phyloP scores from a whole-genome alignment of 2,113 vertebrate genomes.

The Puffinus mauretanicus region DNA sequence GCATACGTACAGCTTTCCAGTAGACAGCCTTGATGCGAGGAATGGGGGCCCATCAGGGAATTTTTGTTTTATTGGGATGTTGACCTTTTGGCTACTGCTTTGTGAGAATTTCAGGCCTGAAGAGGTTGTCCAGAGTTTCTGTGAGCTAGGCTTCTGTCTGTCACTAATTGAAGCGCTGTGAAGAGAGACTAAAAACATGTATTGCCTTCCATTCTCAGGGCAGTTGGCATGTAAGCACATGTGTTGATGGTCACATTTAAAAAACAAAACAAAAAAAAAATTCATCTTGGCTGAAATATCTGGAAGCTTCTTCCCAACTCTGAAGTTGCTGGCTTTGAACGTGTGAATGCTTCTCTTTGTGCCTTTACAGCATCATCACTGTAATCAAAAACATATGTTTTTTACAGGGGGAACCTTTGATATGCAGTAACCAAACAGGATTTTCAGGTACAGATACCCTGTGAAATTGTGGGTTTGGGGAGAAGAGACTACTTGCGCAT shows the following conservation, averaged over 20 bases:
- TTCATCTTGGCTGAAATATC: neutral
- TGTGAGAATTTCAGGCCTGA: neutral
- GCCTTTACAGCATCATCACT: neutral
- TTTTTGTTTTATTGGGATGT: neutral
- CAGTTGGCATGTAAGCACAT: neutral
- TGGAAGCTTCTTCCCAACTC: neutral
- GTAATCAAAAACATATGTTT: neutral
- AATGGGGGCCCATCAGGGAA: neutral
- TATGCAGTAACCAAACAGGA: slow-evolving; percentile 15
- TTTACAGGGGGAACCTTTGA: neutral
- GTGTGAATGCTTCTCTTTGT: neutral
- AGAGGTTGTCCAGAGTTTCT: neutral
- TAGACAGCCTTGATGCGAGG: neutral
- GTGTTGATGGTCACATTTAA: neutral
- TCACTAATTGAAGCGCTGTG: neutral
- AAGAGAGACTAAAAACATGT: neutral
- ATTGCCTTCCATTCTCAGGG: neutral
- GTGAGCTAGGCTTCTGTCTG: neutral
- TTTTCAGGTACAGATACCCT: slow-evolving; percentile 24
- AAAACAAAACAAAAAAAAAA: neutral
- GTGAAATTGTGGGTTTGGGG: neutral
- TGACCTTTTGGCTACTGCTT: neutral
- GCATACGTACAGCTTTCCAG: neutral
- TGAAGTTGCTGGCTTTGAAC: neutral
- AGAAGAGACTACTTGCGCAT: neutral